phyloP scores from a whole-genome alignment of 2,888 invertebrate genomes.

The Nyleta sp. region DNA sequence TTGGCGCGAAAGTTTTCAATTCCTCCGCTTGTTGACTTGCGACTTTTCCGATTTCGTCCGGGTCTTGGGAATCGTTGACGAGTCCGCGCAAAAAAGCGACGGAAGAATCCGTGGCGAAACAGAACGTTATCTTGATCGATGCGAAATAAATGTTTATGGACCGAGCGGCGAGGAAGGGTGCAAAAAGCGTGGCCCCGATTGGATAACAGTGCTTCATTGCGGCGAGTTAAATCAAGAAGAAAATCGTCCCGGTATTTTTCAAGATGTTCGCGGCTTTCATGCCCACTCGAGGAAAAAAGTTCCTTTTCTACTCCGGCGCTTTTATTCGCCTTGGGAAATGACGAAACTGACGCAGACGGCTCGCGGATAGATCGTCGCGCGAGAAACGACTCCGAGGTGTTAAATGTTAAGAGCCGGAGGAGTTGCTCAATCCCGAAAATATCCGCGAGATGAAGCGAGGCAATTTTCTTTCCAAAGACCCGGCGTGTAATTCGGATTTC shows the following conservation, averaged over 20 bases:
- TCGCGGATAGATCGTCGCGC: constrained; percentile 25
- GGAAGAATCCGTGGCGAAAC: constrained; percentile 19
- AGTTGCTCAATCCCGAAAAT: constrained; percentile 27
- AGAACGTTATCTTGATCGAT: constrained; percentile 41
- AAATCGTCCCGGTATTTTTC: constrained; percentile 59
- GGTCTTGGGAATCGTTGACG: constrained; percentile 27
- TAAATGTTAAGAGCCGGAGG: constrained; percentile 28
- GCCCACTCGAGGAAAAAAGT: constrained; percentile 52
- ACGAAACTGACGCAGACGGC: constrained; percentile 34
- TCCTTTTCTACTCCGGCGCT: constrained; percentile 49
- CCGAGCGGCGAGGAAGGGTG: constrained; percentile 11
- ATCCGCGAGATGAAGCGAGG: constrained; percentile 12
- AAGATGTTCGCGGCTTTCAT: constrained; percentile 57
- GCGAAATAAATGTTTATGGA: constrained; percentile 38
- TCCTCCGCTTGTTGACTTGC: too few species aligned
- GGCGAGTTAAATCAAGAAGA: constrained; percentile 60
- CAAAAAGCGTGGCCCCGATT: constrained; percentile 29
- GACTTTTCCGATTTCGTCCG: constrained; percentile 7
- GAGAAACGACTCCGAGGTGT: constrained; percentile 27
- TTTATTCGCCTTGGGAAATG: constrained; percentile 59
- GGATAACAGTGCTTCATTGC: constrained; percentile 50
- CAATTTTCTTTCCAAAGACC: constrained; percentile 6
- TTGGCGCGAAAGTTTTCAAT: too few species aligned
- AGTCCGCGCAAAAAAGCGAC: constrained; percentile 23
- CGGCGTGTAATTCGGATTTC: constrained; percentile 1